A percentile compares a stretch with the other conserved stretches of the same genome.
phyloP scores from a whole-genome alignment of 2,888 invertebrate species.

The Pachycephus smyrnensis region DNA sequence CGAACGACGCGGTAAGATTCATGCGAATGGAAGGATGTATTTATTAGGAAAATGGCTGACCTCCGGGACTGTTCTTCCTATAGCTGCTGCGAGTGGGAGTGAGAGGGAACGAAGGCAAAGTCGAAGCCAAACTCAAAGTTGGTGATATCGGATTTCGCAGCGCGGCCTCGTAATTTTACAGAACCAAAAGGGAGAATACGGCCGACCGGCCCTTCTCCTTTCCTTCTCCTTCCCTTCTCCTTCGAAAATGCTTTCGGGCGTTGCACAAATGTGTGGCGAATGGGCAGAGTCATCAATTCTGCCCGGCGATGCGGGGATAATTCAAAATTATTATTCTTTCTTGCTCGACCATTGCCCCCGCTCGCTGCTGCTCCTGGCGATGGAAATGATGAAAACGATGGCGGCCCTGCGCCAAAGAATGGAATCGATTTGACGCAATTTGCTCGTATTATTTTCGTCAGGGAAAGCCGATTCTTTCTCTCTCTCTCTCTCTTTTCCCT shows the following conservation, averaged over 20 bases:
- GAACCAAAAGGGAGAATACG: too few relatives aligned
- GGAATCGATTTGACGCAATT: constrained; percentile 41
- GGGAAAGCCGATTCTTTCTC: background rate
- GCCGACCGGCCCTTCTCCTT: constrained; percentile 1
- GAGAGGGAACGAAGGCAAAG: background rate
- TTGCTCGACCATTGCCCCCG: constrained; percentile 21
- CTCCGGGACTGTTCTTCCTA: too few relatives aligned
- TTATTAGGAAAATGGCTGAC: too few relatives aligned
- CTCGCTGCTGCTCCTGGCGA: constrained; percentile 12
- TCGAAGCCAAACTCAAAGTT: background rate
- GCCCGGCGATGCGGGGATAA: constrained; percentile 51
- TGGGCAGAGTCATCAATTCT: constrained; percentile 51
- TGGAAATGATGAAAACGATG: background rate
- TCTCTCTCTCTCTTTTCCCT: constrained; percentile 12
- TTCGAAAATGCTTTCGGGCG: constrained; percentile 30
- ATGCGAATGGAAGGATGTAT: too few relatives aligned
- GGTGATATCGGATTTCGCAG: constrained; percentile 26
- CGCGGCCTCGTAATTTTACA: constrained; percentile 3
- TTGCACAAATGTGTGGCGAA: constrained; percentile 33
- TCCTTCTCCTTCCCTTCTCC: too few relatives aligned
- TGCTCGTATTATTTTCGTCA: background rate
- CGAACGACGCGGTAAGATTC: too few relatives aligned
- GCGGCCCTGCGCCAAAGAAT: constrained; percentile 23
- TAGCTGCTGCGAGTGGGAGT: too few relatives aligned
- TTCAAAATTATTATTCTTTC: constrained; percentile 53